Conservation (phyloP, 64 coral and sea anemone genomes). For the Montipora cactus region DNA sequence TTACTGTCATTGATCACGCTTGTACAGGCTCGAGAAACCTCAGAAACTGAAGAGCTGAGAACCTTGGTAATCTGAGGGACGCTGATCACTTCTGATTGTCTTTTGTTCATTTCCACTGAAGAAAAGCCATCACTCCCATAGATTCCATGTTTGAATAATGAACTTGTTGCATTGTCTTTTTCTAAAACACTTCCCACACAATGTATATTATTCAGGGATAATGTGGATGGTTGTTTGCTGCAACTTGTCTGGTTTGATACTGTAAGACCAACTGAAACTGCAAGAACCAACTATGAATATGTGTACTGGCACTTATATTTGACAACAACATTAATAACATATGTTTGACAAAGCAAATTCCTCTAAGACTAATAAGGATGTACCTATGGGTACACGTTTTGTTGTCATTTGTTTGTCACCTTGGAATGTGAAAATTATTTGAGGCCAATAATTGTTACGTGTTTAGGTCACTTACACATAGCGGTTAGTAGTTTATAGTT, state of each 20-base stretch:
- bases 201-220: background rate
- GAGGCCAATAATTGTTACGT: no score
- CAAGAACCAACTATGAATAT: background rate
- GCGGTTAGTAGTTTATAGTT: no score
- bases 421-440: no score
- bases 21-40: background rate
- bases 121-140: background rate
- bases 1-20: background rate
- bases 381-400: no score
- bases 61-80: background rate
- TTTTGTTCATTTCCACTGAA: background rate
- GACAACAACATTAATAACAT: no score
- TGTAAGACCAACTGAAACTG: background rate
- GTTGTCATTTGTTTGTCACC: no score
- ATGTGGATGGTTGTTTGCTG: background rate
- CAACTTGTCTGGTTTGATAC: background rate
- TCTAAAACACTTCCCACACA: conserved; percentile 18
- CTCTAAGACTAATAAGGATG: no score
- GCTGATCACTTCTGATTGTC: background rate
- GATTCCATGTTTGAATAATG: background rate
- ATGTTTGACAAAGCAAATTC: no score
- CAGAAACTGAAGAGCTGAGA: background rate
- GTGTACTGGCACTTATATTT: no score
- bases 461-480: no score
- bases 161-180: background rate